A percentile compares a stretch with the other conserved stretches of the same genome.
These are phyloP conservation scores for Ceratosolen solmsi DNA, from an alignment of 1,140 invertebrate genomes.

Conservation along the genomic window DNA sequence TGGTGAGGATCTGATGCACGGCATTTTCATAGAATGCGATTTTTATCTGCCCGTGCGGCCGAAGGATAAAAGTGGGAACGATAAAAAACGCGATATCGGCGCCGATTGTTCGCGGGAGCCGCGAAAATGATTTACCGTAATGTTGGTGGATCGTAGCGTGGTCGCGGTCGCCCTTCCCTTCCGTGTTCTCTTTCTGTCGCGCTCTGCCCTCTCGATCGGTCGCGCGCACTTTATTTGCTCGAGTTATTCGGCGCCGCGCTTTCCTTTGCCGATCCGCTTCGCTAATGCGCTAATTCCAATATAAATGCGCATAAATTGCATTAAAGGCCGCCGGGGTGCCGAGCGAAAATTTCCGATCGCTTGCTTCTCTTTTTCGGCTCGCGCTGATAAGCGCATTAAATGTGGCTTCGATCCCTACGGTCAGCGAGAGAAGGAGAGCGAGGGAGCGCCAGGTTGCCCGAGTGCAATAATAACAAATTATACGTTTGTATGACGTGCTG, in stretches of 20 bases:
- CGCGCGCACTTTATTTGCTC: background rate
- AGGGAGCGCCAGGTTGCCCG: background rate
- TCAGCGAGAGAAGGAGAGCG: background rate
- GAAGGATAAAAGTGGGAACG: background rate
- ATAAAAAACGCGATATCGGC: background rate
- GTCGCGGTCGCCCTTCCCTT: no score
- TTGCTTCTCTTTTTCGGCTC: background rate
- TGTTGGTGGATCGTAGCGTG: background rate
- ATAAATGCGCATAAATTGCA: slow-evolving; percentile 50
- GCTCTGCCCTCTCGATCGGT: background rate
- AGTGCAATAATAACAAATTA: background rate
- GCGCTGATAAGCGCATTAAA: no score
- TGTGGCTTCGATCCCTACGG: no score
- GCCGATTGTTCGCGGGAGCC: slow-evolving; percentile 1
- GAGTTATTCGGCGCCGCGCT: background rate
- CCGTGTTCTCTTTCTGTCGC: no score
- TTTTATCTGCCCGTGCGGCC: background rate
- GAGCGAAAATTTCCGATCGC: background rate
- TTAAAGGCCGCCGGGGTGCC: no score
- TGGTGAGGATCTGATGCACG: background rate
- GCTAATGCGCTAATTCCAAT: slow-evolving; percentile 30
- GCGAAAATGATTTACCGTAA: slow-evolving; percentile 40
- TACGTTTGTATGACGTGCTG: background rate
- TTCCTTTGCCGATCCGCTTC: slow-evolving; percentile 9
- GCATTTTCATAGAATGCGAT: slow-evolving; percentile 29